These are phyloP conservation scores for Drosophila mimetica DNA, from an alignment of 2,888 invertebrate genomes.

Conservation along the genomic window DNA sequence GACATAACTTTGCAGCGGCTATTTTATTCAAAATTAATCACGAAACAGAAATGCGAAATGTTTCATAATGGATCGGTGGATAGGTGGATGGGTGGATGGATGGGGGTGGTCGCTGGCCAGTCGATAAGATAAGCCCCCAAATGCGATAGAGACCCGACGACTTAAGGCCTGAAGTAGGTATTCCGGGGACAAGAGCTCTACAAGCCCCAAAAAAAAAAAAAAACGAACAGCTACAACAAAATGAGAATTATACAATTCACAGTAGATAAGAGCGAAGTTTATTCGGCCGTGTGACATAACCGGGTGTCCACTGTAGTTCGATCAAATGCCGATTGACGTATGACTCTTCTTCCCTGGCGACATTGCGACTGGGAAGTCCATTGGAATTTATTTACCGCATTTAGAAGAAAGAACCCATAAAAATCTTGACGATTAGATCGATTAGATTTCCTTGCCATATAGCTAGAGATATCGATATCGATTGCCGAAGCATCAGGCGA, in stretches of 20 bases:
- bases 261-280: slow-evolving; percentile 20
- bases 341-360: slow-evolving; percentile 54
- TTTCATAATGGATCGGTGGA: slow-evolving; percentile 53
- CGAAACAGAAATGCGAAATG: slow-evolving; percentile 53
- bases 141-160: slow-evolving; percentile 39
- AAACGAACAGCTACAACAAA: too few relatives aligned
- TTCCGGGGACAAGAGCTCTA: slow-evolving; percentile 34
- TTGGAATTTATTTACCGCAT: slow-evolving; percentile 7
- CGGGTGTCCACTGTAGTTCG: slow-evolving; percentile 32
- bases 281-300: slow-evolving; percentile 30
- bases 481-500: slow-evolving; percentile 38
- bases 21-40: slow-evolving; percentile 57
- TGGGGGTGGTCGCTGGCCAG: slow-evolving; percentile 41
- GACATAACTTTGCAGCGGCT: neutral
- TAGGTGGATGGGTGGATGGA: slow-evolving; percentile 29
- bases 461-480: slow-evolving; percentile 6
- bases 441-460: slow-evolving; percentile 9
- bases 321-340: slow-evolving; percentile 51
- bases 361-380: slow-evolving; percentile 52
- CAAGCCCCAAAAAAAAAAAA: slow-evolving; percentile 21
- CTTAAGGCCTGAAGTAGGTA: slow-evolving; percentile 39
- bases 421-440: slow-evolving; percentile 22
- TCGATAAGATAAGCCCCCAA: slow-evolving; percentile 55
- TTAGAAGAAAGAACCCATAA: slow-evolving; percentile 1
- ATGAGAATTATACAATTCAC: slow-evolving; percentile 19